These are phyloP conservation scores for Muscicapa adusta DNA, from an alignment of 2,113 vertebrate genomes.

Conservation along the genomic window DNA sequence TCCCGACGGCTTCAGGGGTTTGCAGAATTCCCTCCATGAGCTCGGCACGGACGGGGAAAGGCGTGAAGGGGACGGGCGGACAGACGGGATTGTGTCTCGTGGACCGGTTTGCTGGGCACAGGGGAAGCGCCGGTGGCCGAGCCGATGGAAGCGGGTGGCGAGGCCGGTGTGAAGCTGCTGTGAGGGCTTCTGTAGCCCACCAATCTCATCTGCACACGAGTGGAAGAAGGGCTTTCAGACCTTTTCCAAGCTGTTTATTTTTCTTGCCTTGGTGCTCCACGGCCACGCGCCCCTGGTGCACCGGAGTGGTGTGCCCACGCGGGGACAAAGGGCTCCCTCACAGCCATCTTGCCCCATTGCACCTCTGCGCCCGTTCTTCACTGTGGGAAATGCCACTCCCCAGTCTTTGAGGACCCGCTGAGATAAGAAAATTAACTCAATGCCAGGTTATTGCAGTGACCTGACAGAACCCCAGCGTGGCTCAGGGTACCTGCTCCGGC, in stretches of 20 bases:
- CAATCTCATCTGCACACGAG: not conserved
- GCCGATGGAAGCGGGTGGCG: not conserved
- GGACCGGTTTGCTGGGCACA: not conserved
- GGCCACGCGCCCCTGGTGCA: not conserved
- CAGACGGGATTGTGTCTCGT: too few species aligned
- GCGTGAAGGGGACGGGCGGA: not conserved
- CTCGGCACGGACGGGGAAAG: not conserved
- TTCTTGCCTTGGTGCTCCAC: not conserved
- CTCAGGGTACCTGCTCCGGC: not conserved
- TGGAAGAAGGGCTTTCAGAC: not conserved
- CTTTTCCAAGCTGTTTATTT: not conserved
- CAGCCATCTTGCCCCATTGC: too few species aligned
- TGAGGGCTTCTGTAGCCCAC: not conserved
- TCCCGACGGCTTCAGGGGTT: not conserved
- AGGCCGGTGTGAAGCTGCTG: not conserved
- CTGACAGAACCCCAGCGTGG: not conserved
- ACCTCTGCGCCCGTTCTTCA: not conserved
- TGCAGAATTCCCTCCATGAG: not conserved
- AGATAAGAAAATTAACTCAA: not conserved
- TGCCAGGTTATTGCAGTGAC: not conserved
- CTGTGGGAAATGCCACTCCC: not conserved
- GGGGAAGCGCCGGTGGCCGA: too few species aligned
- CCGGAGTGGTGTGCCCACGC: not conserved
- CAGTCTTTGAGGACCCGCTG: not conserved
- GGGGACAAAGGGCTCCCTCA: not conserved